Evolutionary conservation across 2,113 vertebrate species (phyloP).

Genomic region (Platysteira castanea): DNA sequence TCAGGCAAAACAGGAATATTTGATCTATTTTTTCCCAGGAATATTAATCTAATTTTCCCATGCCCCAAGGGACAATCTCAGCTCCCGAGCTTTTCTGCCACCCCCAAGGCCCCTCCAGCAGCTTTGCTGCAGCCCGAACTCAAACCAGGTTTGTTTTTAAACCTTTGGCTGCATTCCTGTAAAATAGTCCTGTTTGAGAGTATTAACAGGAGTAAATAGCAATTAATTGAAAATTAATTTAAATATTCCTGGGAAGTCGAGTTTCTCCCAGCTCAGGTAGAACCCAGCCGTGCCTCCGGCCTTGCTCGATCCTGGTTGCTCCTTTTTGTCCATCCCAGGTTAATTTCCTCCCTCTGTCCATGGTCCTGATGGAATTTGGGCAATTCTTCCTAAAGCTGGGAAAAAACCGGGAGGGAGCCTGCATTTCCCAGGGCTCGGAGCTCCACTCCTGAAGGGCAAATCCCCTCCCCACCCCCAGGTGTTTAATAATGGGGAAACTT

Average conservation of each 20-base stretch:
- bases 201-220: neutral
- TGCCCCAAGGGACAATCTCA: neutral
- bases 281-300: fast-evolving
- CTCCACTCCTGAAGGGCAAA: neutral
- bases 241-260: neutral
- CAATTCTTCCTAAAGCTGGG: neutral
- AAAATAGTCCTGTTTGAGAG: neutral
- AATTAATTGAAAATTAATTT: neutral
- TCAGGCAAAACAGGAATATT: neutral
- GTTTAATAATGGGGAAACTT: neutral
- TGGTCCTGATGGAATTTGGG: neutral
- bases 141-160: neutral
- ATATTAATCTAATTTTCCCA: neutral
- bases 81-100: neutral
- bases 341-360: neutral
- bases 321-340: fast-evolving
- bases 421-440: neutral
- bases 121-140: neutral
- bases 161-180: neutral
- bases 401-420: neutral
- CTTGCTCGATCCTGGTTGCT: fast-evolving
- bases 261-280: neutral
- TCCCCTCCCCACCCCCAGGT: neutral
- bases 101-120: neutral
- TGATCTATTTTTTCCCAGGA: neutral